These are phyloP conservation scores for Sternotherus odoratus DNA, from an alignment of 2,797 vertebrate genomes.

Conservation along the genomic window DNA sequence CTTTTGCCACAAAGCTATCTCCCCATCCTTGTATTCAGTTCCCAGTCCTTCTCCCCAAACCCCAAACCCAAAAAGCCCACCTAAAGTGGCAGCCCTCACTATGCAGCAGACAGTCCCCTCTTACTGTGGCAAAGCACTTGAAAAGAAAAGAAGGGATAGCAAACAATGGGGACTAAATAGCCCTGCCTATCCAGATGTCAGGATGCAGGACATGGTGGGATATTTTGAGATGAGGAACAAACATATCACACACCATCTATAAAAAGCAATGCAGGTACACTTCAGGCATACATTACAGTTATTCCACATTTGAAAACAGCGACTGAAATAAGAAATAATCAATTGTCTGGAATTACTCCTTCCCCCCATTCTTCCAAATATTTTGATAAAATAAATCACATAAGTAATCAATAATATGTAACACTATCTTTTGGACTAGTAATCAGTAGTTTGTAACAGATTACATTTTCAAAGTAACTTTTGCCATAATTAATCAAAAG, in stretches of 20 bases:
- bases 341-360: background rate
- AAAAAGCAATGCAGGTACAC: background rate
- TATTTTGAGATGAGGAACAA: background rate
- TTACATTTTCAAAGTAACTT: background rate
- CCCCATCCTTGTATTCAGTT: background rate
- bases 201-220: fast-evolving
- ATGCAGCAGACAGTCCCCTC: background rate
- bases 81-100: background rate
- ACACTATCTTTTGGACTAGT: background rate
- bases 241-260: too few species aligned
- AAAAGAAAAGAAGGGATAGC: background rate
- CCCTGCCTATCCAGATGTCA: fast-evolving
- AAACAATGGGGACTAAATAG: background rate
- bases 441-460: background rate
- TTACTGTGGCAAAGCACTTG: fast-evolving
- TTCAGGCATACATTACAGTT: background rate
- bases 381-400: background rate
- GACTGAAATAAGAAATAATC: background rate
- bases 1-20: background rate
- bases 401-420: background rate
- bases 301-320: background rate
- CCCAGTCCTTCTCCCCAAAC: background rate
- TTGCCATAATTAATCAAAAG: background rate
- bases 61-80: background rate
- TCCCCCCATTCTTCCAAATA: background rate